Base-by-base conservation (phyloP, 2,797 vertebrate species). In the Poecilia wingei region DNA sequence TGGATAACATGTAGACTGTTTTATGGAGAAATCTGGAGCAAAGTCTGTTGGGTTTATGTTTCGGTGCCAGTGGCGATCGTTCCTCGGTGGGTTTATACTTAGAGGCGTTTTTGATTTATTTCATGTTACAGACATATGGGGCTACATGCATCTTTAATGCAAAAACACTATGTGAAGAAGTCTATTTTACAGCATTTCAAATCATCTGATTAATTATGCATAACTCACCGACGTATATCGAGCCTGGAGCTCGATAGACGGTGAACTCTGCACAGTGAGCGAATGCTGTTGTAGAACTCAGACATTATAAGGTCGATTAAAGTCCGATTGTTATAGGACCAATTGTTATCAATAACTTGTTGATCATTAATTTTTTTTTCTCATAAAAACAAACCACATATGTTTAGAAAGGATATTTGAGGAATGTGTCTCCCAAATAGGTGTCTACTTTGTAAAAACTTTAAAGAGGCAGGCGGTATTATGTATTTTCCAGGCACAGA, bases 131-230 rank as follows among this genome's bases (percentile, higher is more conserved):
- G 33, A 73, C 72, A 53, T 39, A 14, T 31, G 20, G 36, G 33
- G 72, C 39, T 43, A 43, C 51, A 74, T 57, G 25, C 36, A 57
- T 74, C 72, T 57, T 74, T 73, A 73, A n/a, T 39, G 72, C 51
- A 25, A 73, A 53, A 53, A 39, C 31, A 73, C 33, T 22, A 28
- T 55, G 49, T 9, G 33, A 74, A 57, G 14, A 55, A 41, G 22
- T n/a, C 13, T 57, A n/a, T 74, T 53, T 18, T 6, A 55, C 20
- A 39, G 31, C 51, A 51, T 74, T 74, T 74, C 51, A 43, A 53
- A 43, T 74, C 14, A 74, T 14, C 25, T 74, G 39, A 57, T 74
- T 55, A 74, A 57, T 74, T 57, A 55, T 74, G 49, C 41, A 74
- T 41, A 43, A 74, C 72, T 57, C 25, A 43, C 72, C n/a, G 33